Evolutionary conservation across 30 jellyfish, hydroid and myxozoan genomes (phyloP).

Genomic region (Aurelia coerulea): DNA sequence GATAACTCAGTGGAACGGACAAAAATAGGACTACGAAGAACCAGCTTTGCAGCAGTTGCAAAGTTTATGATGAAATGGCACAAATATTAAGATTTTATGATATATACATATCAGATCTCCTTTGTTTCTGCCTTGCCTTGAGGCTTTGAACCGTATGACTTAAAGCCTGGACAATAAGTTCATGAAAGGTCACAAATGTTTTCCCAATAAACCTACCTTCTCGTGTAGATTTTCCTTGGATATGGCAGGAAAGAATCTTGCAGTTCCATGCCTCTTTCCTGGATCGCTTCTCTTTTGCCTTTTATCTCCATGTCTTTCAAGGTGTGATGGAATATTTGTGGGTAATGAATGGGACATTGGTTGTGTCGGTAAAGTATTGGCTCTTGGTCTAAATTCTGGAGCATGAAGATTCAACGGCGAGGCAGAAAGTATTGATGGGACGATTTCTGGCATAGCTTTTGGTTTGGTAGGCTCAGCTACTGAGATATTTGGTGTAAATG

Average conservation of each 20-base stretch:
- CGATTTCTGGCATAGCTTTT: constrained; percentile 52
- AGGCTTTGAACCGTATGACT: too few relatives aligned
- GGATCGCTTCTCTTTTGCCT: constrained; percentile 35
- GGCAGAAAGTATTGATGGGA: constrained; percentile 62
- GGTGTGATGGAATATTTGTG: constrained; percentile 61
- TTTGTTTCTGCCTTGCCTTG: too few relatives aligned
- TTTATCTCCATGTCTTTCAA: constrained; percentile 47
- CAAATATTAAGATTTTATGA: too few relatives aligned
- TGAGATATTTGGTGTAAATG: constrained; percentile 61
- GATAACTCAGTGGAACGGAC: too few relatives aligned
- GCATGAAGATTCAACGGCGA: constrained; percentile 80
- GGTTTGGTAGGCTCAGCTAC: constrained; percentile 34
- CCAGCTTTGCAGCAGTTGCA: too few relatives aligned
- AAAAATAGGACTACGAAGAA: too few relatives aligned
- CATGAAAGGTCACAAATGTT: not conserved
- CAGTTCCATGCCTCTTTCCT: constrained; percentile 48
- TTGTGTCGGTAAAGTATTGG: constrained; percentile 59
- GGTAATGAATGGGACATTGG: constrained; percentile 83
- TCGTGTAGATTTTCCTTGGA: constrained; percentile 75
- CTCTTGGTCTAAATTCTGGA: constrained; percentile 91
- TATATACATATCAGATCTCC: too few relatives aligned
- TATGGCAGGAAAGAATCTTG: constrained; percentile 91
- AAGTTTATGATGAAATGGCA: too few relatives aligned
- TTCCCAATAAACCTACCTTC: constrained; percentile 48
- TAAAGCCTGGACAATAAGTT: not conserved